phyloP scores from a whole-genome alignment of 2,113 vertebrate species.

The Plotosus lineatus region DNA sequence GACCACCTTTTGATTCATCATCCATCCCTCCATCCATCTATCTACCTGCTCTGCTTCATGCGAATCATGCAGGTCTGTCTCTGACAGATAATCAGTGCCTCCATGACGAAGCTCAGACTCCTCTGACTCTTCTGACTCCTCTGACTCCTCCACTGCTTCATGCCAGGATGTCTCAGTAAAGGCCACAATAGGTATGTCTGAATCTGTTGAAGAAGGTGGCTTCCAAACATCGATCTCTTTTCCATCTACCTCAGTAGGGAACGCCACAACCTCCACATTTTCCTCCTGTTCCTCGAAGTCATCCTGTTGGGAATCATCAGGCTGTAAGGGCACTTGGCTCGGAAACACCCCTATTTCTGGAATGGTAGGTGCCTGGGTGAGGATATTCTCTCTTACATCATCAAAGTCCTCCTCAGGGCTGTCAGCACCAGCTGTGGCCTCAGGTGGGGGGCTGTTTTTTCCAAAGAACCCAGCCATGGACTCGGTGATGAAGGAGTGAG shows the following conservation, averaged over 20 bases:
- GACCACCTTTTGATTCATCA: too few species aligned
- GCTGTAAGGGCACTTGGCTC: conserved; percentile 66
- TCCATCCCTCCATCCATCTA: not conserved
- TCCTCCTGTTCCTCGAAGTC: conserved; percentile 48
- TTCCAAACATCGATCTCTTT: conserved; percentile 44
- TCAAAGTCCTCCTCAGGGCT: conserved; percentile 54
- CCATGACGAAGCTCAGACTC: conserved; percentile 58
- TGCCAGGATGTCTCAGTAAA: conserved; percentile 59
- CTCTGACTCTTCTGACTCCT: conserved; percentile 1
- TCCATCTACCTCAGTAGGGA: conserved; percentile 24
- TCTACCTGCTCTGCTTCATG: conserved; percentile 62
- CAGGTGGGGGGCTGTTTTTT: not conserved
- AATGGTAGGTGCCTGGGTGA: conserved; percentile 62
- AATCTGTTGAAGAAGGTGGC: conserved; percentile 43
- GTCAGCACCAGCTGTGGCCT: conserved; percentile 38
- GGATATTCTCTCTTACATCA: conserved; percentile 27
- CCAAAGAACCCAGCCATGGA: not conserved
- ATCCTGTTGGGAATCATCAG: conserved; percentile 49
- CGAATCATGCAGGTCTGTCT: conserved; percentile 47
- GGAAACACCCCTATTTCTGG: conserved; percentile 62
- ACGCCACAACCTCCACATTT: conserved; percentile 28
- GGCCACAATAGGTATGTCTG: conserved; percentile 43
- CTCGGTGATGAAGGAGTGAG: conserved; percentile 29
- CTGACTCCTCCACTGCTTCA: conserved; percentile 34
- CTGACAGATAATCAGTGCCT: conserved; percentile 47